Percentiles rank a stretch among this genome's conserved stretches.
phyloP scores from a whole-genome alignment of 2,113 vertebrate genomes.

The Callipepla californica region DNA sequence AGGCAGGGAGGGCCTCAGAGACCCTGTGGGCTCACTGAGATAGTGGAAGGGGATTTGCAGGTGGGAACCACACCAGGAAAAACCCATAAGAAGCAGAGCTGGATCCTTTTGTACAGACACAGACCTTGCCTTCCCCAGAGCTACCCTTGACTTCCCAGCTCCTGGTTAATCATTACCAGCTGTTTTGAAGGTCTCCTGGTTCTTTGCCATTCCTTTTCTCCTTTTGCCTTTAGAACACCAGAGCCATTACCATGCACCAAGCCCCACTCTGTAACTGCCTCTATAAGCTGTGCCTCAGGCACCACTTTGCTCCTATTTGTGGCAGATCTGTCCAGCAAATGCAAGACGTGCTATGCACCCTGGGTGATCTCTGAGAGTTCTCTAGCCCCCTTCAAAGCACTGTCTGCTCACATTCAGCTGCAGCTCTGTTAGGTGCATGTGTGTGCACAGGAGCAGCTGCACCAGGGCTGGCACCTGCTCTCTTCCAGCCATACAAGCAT shows the following conservation, averaged over 20 bases:
- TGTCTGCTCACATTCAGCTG: neutral
- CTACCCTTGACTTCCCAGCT: neutral
- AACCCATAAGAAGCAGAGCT: neutral
- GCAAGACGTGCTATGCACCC: neutral
- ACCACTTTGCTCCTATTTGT: rapidly evolving
- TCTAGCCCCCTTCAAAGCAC: rapidly evolving
- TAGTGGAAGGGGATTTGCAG: neutral
- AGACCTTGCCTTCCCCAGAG: neutral
- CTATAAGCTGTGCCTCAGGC: neutral
- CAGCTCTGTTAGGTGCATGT: neutral
- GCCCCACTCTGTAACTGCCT: neutral
- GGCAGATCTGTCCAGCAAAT: neutral
- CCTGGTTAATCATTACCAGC: slow-evolving; percentile 52
- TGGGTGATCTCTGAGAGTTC: neutral
- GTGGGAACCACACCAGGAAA: neutral
- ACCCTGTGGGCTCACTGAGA: neutral
- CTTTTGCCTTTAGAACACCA: neutral
- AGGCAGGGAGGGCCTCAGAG: neutral
- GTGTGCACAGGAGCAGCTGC: neutral
- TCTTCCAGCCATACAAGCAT: rapidly evolving
- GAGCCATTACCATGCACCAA: neutral
- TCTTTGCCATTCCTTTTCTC: neutral
- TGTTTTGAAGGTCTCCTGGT: neutral
- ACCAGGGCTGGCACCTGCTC: slow-evolving; percentile 6
- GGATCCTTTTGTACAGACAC: neutral